Base-by-base conservation (phyloP, 2,888 invertebrate species). In the Chrysina gloriosa region DNA sequence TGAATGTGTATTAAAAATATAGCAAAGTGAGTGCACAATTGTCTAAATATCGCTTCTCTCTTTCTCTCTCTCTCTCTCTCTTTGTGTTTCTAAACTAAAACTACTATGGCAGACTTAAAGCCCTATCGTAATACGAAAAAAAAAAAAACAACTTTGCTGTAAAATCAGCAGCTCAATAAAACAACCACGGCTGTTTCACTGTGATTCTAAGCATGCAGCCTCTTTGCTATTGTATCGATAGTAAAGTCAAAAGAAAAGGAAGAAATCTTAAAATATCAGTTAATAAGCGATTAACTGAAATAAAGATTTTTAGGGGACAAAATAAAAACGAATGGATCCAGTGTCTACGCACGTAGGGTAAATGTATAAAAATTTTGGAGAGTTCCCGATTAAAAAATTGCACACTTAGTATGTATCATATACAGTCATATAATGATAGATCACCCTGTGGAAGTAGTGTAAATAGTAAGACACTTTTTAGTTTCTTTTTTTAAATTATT, bases 21-120 rank as follows among this genome's bases (percentile, higher is more conserved):
- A 23, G 36, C 29, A 61, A 61, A 61, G 27, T 61, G 58, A 61
- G 58, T 61, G 42, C 29, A 42, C 25, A 50, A 61, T 27, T 27
- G 19, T 25, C 39, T 61, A 56, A 56, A 56, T 23, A 56, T 61
- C 23, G n/a, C n/a, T n/a, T n/a, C n/a, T n/a, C n/a, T n/a, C n/a
- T n/a, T n/a, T n/a, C n/a, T n/a, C n/a, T n/a, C n/a, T n/a, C 27
- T 39, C 25, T 25, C 16, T 27, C 23, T 61, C 27, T 39, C 34
- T 47, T 21, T 19, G n/a, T 19, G n/a, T 4, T 14, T 7, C 7
- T 47, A 52, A 63, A 50, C 52, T 64, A 64, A 64, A 48, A 50
- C 52, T 64, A 25, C 52, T 64, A 64, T 64, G 64, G 64, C 64
- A 50, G 64, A 64, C 36, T 64, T 52, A 64, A 64, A 64, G 64